A percentile compares a stretch with the other conserved stretches of the same genome.
Evolutionary conservation across 2,113 vertebrate species (phyloP).

Genomic region (Oryzias woworae): DNA sequence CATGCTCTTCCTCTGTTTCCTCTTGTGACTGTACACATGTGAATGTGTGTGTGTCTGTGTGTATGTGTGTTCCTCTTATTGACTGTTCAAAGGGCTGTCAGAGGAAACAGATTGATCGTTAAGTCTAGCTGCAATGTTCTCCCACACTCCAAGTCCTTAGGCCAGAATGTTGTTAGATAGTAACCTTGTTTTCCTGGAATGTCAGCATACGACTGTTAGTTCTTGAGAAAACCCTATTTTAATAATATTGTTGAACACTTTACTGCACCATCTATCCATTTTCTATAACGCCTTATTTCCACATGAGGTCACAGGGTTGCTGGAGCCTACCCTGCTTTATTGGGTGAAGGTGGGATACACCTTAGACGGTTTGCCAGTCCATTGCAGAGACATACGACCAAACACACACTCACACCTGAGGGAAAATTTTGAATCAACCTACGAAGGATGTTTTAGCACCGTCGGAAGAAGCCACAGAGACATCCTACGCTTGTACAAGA

Average conservation of each 20-base stretch:
- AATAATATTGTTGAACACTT: conserved; percentile 37
- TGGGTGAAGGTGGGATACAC: too few relatives aligned
- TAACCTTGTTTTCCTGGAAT: background rate
- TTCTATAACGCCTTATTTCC: too few relatives aligned
- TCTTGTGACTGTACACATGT: background rate
- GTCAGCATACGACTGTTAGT: conserved; percentile 1
- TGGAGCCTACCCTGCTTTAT: too few relatives aligned
- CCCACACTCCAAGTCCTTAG: conserved; percentile 11
- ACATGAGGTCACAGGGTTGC: background rate
- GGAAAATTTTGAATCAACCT: too few relatives aligned
- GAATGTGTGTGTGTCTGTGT: background rate
- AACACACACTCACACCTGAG: too few relatives aligned
- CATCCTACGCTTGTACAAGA: too few relatives aligned
- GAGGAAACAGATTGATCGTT: conserved; percentile 40
- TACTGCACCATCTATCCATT: conserved; percentile 35
- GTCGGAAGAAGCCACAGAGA: too few relatives aligned
- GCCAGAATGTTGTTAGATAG: background rate
- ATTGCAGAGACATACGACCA: too few relatives aligned
- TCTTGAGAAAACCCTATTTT: conserved; percentile 39
- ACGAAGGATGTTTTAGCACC: too few relatives aligned
- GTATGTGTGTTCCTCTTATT: conserved; percentile 18
- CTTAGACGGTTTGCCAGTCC: too few relatives aligned
- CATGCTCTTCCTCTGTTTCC: conserved; percentile 15
- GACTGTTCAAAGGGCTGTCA: conserved; percentile 49
- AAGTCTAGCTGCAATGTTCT: conserved; percentile 26